Base-by-base conservation (phyloP, 2,113 vertebrate species). In the Scophthalmus maximus region DNA sequence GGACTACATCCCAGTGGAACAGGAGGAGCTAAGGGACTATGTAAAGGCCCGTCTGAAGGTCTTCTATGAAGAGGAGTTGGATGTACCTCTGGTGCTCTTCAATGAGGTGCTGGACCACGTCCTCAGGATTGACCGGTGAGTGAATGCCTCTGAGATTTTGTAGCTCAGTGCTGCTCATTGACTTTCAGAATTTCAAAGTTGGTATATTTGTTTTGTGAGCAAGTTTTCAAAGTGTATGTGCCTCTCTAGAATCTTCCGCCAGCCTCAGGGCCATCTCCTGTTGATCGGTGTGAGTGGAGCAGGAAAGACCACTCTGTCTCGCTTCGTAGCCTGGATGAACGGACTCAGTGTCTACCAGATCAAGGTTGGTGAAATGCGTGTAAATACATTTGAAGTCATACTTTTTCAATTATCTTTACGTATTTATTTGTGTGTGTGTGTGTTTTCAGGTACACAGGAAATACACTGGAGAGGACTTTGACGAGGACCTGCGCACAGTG, bases 261-360 rank as follows among this genome's bases (percentile, higher is more conserved):
- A 99, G 67, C 97, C 98, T 23, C 97, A 99, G 84, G 98, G 98
- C 15, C 97, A 99, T 85, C 92, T 99, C 61, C 95, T 99, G 62
- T 93, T 99, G 70, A 99, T 99, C 52, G 98, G 98, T 44, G 98
- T 99, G 58, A 99, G 98, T 14, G 98, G 98, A 55, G 97, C 98
- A 11, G 98, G 98, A 42, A 99, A 99, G 81, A 99, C 98, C 1
- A 99, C 98, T 0, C 91, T 99, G 42, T 99, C 98, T 4, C 96
- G 98, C 65, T 99, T 99, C 6, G 97, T 99, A 55, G 97, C 98
- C 78, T 99, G 98, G 98, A 99, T 99, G 98, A 99, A 99, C 0
- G 98, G 98, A 26, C 90, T 99, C 55, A 99, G 97, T 5, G 98
- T 99, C 40, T 99, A 99, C 83, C 98, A 99, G 90, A 99, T 99